Percentiles rank a stretch among this genome's conserved stretches.
Conservation (phyloP, 2,888 invertebrate species). For the Drosophila subquinaria region DNA sequence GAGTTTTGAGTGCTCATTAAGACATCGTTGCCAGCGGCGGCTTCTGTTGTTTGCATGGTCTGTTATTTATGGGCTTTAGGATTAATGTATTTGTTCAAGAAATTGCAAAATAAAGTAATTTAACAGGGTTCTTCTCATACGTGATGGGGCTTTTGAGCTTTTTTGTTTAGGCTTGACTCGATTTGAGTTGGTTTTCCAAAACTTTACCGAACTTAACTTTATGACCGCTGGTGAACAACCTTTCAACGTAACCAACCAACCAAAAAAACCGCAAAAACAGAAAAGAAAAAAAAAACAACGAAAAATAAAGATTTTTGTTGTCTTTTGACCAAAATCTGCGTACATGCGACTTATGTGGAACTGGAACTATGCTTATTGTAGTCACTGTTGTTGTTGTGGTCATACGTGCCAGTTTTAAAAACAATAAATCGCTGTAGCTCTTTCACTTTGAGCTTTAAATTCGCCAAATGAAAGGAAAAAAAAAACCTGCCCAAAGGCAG, state of each 20-base stretch:
- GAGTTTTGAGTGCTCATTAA: conserved; percentile 64
- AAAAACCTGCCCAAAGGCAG: conserved; percentile 40
- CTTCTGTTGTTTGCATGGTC: conserved; percentile 41
- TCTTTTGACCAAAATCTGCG: conserved; percentile 49
- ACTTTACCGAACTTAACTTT: conserved; percentile 16
- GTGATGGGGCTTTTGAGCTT: conserved; percentile 21
- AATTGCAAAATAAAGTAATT: conserved; percentile 38
- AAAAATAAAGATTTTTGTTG: conserved; percentile 39
- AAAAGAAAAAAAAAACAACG: conserved; percentile 21
- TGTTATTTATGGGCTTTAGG: conserved; percentile 39
- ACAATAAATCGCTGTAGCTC: conserved; percentile 58
- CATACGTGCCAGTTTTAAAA: conserved; percentile 51
- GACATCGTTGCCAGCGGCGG: conserved; percentile 48
- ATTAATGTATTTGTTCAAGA: conserved; percentile 30
- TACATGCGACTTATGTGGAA: conserved; percentile 52
- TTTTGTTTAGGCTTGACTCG: not conserved
- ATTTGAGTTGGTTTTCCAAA: conserved; percentile 32
- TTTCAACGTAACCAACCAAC: conserved; percentile 38
- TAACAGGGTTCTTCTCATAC: not conserved
- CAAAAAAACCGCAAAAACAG: conserved; percentile 14
- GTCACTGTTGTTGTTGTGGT: conserved; percentile 31
- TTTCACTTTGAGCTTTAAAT: conserved; percentile 52
- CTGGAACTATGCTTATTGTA: conserved; percentile 34
- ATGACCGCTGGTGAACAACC: conserved; percentile 53
- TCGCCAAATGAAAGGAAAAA: conserved; percentile 35